phyloP scores from a whole-genome alignment of 2,113 vertebrate genomes.

The Microtus ochrogaster region DNA sequence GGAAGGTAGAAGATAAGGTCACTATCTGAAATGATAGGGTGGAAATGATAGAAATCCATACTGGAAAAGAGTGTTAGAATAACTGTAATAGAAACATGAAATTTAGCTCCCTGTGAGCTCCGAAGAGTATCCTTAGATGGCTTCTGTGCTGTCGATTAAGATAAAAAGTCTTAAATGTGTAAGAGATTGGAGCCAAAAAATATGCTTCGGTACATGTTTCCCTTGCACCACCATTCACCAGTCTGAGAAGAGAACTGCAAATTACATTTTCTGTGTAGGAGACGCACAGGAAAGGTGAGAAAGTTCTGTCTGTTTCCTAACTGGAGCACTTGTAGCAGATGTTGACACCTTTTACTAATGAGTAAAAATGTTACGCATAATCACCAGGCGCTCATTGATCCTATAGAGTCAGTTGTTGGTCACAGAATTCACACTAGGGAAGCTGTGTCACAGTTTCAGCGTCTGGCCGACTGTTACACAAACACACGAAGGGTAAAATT shows the following conservation, averaged over 20 bases:
- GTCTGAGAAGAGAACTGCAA: not conserved
- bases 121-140: not conserved
- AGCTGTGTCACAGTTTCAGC: constrained; percentile 51
- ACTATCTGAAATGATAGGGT: not conserved
- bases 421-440: constrained; percentile 70
- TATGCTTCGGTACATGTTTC: not conserved
- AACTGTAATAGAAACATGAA: constrained; percentile 20
- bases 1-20: not conserved
- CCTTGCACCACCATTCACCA: not conserved
- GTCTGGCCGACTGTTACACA: constrained; percentile 25
- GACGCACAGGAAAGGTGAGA: not conserved
- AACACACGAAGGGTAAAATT: constrained; percentile 29
- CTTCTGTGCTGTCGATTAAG: not conserved
- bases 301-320: constrained; percentile 50
- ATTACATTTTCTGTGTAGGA: constrained; percentile 50
- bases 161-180: constrained; percentile 5
- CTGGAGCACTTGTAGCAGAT: not conserved
- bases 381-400: constrained; percentile 50
- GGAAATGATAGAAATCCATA: not conserved
- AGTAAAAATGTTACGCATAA: constrained; percentile 58
- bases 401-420: constrained; percentile 41
- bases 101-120: not conserved
- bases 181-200: not conserved
- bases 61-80: not conserved
- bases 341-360: constrained; percentile 60